Conservation (phyloP, 2,888 invertebrate species). For the Ormia ochracea region DNA sequence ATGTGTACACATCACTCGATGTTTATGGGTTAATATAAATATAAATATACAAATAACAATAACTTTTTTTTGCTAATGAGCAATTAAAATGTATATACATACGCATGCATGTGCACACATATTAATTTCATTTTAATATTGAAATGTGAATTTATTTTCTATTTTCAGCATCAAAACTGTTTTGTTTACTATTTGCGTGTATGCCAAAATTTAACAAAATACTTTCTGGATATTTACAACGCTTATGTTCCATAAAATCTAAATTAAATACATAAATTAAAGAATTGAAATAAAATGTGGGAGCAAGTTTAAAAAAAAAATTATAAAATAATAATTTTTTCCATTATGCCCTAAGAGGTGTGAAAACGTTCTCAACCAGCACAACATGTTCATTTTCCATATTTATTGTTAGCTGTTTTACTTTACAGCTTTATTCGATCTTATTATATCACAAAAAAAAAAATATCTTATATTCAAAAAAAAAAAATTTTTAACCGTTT, state of each 20-base stretch:
- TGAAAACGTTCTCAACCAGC: too few relatives aligned
- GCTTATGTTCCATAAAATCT: not conserved
- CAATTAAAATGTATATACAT: not conserved
- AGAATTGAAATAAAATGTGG: not conserved
- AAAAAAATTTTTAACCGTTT: too few relatives aligned
- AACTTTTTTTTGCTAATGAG: not conserved
- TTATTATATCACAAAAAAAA: too few relatives aligned
- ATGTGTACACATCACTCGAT: too few relatives aligned
- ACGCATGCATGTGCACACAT: not conserved
- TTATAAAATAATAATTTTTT: too few relatives aligned
- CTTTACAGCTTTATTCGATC: too few relatives aligned
- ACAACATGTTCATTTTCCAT: too few relatives aligned
- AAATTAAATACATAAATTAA: not conserved
- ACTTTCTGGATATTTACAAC: not conserved
- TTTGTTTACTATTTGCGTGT: slow-evolving; percentile 1
- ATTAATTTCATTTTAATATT: slow-evolving; percentile 10
- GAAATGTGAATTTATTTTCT: slow-evolving; percentile 11
- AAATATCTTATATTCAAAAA: too few relatives aligned
- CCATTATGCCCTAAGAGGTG: too few relatives aligned
- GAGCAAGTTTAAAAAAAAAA: not conserved
- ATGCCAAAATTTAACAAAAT: not conserved
- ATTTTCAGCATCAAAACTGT: not conserved
- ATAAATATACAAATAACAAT: not conserved
- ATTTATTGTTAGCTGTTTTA: too few relatives aligned
- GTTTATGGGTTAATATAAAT: not conserved